These are phyloP conservation scores for Spondyliosoma cantharus DNA, from an alignment of 2,797 vertebrate genomes.

Conservation along the genomic window DNA sequence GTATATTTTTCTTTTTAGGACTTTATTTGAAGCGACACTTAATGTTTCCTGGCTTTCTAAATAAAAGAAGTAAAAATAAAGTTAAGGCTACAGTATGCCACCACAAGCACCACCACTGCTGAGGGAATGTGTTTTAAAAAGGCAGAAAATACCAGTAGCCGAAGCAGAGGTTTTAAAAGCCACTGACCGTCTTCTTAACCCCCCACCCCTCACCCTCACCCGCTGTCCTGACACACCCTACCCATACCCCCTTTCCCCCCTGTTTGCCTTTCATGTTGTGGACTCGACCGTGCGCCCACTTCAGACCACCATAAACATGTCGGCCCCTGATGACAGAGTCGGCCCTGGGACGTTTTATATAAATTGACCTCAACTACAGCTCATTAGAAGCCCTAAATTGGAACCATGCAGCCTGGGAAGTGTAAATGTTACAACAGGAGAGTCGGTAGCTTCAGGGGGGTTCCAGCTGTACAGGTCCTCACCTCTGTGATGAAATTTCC, in stretches of 20 bases:
- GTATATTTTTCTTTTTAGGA: slow-evolving; percentile 86
- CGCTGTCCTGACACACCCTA: slow-evolving; percentile 79
- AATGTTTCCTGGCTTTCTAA: slow-evolving; percentile 84
- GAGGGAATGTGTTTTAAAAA: slow-evolving; percentile 74
- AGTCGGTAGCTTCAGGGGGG: slow-evolving; percentile 59
- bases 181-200: slow-evolving; percentile 83
- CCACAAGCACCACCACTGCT: slow-evolving; percentile 49
- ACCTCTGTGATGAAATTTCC: slow-evolving; percentile 15
- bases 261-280: slow-evolving; percentile 84
- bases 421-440: slow-evolving; percentile 77
- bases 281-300: slow-evolving; percentile 85
- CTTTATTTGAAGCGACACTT: slow-evolving; percentile 84
- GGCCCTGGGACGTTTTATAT: slow-evolving; percentile 84
- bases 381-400: slow-evolving; percentile 88
- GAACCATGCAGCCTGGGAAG: slow-evolving; percentile 85
- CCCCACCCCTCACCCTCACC: slow-evolving; percentile 75
- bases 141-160: slow-evolving; percentile 80
- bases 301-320: slow-evolving; percentile 89
- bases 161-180: slow-evolving; percentile 78
- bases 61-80: slow-evolving; percentile 87
- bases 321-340: slow-evolving; percentile 87
- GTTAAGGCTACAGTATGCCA: slow-evolving; percentile 77
- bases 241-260: slow-evolving; percentile 74
- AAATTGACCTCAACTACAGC: slow-evolving; percentile 89
- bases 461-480: slow-evolving; percentile 47